A percentile compares a stretch with the other conserved stretches of the same genome.
These are phyloP conservation scores for Tenthredo distinguenda DNA, from an alignment of 2,888 invertebrate species.

Conservation along the genomic window DNA sequence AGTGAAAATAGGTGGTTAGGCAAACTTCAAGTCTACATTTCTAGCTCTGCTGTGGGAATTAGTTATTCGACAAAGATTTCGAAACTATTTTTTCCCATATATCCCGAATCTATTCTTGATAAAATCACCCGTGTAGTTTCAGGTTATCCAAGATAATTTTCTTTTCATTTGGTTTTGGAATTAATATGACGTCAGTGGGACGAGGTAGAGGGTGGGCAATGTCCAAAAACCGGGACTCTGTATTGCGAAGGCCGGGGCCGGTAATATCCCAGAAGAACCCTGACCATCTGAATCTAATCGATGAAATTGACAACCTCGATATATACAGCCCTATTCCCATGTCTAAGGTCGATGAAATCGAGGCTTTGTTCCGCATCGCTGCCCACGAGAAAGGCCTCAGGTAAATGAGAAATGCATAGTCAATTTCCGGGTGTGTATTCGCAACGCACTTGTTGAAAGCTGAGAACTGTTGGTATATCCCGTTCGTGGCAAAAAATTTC, in stretches of 20 bases:
- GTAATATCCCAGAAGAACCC: constrained; percentile 42
- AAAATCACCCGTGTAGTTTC: neutral
- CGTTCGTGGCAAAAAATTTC: neutral
- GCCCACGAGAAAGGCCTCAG: constrained; percentile 51
- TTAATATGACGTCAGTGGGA: constrained; percentile 26
- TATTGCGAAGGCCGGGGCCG: constrained; percentile 63
- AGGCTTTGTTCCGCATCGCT: constrained; percentile 31
- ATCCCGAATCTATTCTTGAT: neutral
- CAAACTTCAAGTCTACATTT: neutral
- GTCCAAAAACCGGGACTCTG: constrained; percentile 52
- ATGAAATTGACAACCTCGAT: constrained; percentile 57
- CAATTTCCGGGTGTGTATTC: neutral
- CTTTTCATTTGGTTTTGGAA: neutral
- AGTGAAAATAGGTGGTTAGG: neutral
- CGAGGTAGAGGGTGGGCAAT: constrained; percentile 66
- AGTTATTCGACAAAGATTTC: neutral
- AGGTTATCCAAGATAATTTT: neutral
- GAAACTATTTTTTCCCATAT: neutral
- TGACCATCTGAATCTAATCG: constrained; percentile 57
- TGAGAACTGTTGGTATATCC: neutral
- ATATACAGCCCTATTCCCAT: constrained; percentile 48
- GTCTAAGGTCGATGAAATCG: constrained; percentile 53
- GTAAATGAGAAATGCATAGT: constrained; percentile 53
- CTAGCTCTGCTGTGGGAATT: neutral
- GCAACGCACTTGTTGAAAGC: neutral